Evolutionary conservation across 1,140 invertebrate species (phyloP).

Genomic region (Tribolium madens): DNA sequence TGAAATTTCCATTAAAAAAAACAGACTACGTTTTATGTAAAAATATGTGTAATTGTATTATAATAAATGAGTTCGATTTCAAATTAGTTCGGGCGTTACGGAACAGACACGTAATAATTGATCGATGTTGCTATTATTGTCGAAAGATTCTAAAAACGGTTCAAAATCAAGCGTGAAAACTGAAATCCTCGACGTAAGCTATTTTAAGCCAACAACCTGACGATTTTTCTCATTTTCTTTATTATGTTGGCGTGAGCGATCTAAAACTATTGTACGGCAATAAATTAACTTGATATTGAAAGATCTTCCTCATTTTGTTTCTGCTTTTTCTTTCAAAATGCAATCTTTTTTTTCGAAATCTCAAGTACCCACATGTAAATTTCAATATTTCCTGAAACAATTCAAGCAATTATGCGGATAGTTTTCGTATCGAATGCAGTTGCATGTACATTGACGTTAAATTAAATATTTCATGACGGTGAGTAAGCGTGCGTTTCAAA

Average conservation of each 20-base stretch:
- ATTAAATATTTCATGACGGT: slow-evolving; percentile 23
- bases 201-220: slow-evolving; percentile 19
- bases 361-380: background rate
- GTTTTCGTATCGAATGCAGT: slow-evolving; percentile 9
- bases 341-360: background rate
- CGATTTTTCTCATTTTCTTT: slow-evolving; percentile 17
- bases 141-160: background rate
- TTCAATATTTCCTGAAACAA: background rate
- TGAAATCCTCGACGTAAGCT: background rate
- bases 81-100: too few species aligned
- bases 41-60: too few species aligned
- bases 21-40: too few species aligned
- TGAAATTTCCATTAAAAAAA: too few species aligned
- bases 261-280: slow-evolving; percentile 2
- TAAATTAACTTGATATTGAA: slow-evolving; percentile 5
- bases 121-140: slow-evolving; percentile 4
- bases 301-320: background rate
- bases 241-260: slow-evolving; percentile 13
- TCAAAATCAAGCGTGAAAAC: slow-evolving; percentile 24
- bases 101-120: background rate
- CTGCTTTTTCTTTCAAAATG: background rate
- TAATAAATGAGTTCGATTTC: too few species aligned
- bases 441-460: slow-evolving; percentile 12
- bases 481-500: slow-evolving; percentile 11
- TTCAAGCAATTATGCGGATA: slow-evolving; percentile 10